Evolutionary conservation across 2,113 vertebrate genomes (phyloP).

Genomic region (Neopipo cinnamomea): DNA sequence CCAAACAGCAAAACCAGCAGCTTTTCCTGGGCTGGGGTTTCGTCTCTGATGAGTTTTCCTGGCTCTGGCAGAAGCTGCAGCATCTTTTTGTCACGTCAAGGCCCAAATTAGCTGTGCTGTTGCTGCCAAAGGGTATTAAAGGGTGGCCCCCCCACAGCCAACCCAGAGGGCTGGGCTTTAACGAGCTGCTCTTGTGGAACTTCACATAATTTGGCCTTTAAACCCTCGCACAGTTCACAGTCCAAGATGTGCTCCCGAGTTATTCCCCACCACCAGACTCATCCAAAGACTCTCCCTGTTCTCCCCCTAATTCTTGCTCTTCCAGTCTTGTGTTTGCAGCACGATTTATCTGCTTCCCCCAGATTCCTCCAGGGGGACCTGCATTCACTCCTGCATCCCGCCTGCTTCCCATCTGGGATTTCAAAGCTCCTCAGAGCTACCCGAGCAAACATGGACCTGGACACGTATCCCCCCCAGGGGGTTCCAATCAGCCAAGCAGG

Average conservation of each 20-base stretch:
- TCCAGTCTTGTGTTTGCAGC: background rate
- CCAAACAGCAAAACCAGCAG: background rate
- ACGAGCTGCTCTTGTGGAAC: background rate
- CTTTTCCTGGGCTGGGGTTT: fast-evolving
- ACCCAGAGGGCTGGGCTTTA: background rate
- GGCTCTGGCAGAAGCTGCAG: background rate
- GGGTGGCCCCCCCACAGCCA: background rate
- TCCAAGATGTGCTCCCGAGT: fast-evolving
- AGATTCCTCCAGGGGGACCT: background rate
- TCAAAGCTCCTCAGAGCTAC: background rate
- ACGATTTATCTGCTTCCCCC: background rate
- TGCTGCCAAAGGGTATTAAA: background rate
- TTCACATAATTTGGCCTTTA: background rate
- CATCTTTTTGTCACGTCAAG: background rate
- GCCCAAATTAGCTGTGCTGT: background rate
- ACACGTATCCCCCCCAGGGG: background rate
- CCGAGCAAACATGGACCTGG: background rate
- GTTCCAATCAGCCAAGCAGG: background rate
- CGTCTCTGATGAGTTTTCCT: background rate
- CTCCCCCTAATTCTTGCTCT: background rate
- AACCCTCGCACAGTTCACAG: background rate
- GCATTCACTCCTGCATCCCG: no score
- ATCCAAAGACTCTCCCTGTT: background rate
- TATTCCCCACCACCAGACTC: fast-evolving
- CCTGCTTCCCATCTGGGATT: background rate